A percentile compares a stretch with the other conserved stretches of the same genome.
These are phyloP conservation scores for Erinaceus europaeus DNA, from an alignment of 2,113 vertebrate species.

Conservation along the genomic window DNA sequence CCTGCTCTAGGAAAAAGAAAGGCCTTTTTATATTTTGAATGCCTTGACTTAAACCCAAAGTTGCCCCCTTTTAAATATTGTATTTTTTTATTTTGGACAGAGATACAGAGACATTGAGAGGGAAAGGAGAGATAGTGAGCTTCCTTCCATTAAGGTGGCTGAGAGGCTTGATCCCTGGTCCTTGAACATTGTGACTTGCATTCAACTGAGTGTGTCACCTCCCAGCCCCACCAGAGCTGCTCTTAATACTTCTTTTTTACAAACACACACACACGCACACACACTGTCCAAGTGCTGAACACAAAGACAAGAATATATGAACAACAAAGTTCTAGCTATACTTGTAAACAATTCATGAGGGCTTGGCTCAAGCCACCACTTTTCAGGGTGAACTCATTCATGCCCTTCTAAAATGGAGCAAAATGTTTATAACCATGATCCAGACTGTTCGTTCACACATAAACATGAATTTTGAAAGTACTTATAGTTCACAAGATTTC, in stretches of 20 bases:
- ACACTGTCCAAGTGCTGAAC: no score
- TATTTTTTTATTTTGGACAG: no score
- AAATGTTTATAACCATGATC: background rate
- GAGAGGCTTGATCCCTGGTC: no score
- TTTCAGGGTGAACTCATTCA: background rate
- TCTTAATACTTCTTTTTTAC: background rate
- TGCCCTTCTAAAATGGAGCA: background rate
- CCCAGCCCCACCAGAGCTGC: no score
- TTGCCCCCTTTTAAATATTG: no score
- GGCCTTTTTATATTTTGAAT: background rate
- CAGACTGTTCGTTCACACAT: background rate
- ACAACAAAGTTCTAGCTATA: background rate
- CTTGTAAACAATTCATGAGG: background rate
- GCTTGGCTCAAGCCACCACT: background rate
- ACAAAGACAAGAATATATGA: background rate
- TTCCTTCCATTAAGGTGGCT: no score
- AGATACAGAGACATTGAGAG: no score
- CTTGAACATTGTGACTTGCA: no score
- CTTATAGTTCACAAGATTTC: background rate
- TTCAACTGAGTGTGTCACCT: no score
- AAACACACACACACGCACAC: background rate
- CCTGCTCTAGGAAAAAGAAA: background rate
- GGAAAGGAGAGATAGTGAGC: no score
- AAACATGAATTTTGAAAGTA: background rate
- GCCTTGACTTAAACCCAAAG: background rate